A percentile compares a stretch with the other conserved stretches of the same genome.
These are phyloP conservation scores for Saccostrea echinata DNA, from an alignment of 1,140 invertebrate species.

Conservation along the genomic window DNA sequence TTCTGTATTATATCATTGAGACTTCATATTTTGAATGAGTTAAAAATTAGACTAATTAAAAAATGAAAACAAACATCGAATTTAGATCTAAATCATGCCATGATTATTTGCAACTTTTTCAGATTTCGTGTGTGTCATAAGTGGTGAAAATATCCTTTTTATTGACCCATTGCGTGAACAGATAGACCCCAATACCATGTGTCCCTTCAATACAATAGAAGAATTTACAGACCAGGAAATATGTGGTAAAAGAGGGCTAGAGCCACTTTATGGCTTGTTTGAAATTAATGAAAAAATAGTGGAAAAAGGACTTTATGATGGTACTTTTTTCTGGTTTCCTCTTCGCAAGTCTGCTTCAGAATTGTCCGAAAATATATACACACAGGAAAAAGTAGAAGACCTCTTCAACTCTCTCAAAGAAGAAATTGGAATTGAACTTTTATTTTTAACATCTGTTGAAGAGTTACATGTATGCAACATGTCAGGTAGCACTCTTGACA, in stretches of 20 bases:
- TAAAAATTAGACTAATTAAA: too few relatives aligned
- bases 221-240: background rate
- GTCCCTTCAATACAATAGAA: background rate
- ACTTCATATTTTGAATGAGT: too few relatives aligned
- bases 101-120: slow-evolving; percentile 8
- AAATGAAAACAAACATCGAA: too few relatives aligned
- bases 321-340: slow-evolving; percentile 71
- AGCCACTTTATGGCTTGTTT: background rate
- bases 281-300: background rate
- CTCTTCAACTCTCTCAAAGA: slow-evolving; percentile 60
- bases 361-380: slow-evolving; percentile 57
- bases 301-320: slow-evolving; percentile 20
- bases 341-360: slow-evolving; percentile 51
- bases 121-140: slow-evolving; percentile 73
- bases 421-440: slow-evolving; percentile 50
- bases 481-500: background rate
- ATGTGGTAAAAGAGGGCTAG: background rate
- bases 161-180: slow-evolving; percentile 67
- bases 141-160: slow-evolving; percentile 68
- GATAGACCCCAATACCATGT: slow-evolving; percentile 43
- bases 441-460: slow-evolving; percentile 64
- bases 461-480: background rate
- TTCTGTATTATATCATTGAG: too few relatives aligned
- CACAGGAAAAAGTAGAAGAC: slow-evolving; percentile 54
- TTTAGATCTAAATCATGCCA: too few relatives aligned